Conservation (phyloP, 1,140 invertebrate genomes). For the Drosophila truncata region DNA sequence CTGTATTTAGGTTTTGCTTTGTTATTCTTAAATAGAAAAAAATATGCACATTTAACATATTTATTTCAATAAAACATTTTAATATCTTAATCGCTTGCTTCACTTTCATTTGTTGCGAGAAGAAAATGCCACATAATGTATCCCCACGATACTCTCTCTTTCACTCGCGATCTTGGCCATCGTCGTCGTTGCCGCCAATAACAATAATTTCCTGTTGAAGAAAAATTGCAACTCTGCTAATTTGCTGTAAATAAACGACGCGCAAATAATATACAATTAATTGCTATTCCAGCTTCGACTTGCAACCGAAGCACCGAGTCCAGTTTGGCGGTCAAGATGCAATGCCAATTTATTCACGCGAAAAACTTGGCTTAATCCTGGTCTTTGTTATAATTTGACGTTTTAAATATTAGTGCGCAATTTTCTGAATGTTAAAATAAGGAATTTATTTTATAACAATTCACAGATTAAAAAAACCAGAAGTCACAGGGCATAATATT, state of each 20-base stretch:
- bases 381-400: background rate
- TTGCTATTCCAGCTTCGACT: slow-evolving; percentile 61
- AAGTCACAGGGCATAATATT: background rate
- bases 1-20: background rate
- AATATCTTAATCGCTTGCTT: slow-evolving; percentile 5
- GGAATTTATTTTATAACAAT: background rate
- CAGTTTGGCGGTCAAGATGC: slow-evolving; percentile 50
- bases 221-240: slow-evolving; percentile 82
- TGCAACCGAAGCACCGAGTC: slow-evolving; percentile 34
- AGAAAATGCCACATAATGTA: slow-evolving; percentile 30
- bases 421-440: background rate
- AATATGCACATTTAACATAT: background rate
- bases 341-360: slow-evolving; percentile 2
- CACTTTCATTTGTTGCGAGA: slow-evolving; percentile 36
- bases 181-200: slow-evolving; percentile 61
- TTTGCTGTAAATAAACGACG: slow-evolving; percentile 80
- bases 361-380: slow-evolving; percentile 5
- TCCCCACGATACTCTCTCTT: slow-evolving; percentile 31
- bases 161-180: slow-evolving; percentile 34
- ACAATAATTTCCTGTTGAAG: slow-evolving; percentile 76
- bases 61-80: slow-evolving; percentile 1
- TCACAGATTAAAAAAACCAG: background rate
- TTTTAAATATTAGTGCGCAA: background rate
- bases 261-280: slow-evolving; percentile 83
- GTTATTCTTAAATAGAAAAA: background rate